Evolutionary conservation across 2,797 vertebrate genomes (phyloP), one percentile per base, ranked within the genome.

Genomic region (Sebastes paucispinis): DNA sequence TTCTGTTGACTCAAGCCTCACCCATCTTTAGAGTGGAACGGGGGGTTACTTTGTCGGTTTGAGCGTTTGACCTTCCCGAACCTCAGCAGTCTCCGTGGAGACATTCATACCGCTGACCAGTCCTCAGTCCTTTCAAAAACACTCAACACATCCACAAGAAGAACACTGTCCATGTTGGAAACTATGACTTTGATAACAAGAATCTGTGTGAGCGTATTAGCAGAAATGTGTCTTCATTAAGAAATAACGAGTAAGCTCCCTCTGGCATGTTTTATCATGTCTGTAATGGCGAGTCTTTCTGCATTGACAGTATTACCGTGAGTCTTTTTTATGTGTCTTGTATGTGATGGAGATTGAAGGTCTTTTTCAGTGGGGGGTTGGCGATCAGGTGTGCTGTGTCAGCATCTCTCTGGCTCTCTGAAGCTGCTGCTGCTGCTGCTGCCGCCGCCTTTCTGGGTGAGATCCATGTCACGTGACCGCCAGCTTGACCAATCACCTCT

Each of bases 311-410:
- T 36, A 59, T 67, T 68, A 18, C 43, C 2, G 14, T 13, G 3
- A 20, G 62, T 59, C 25, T 65, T 64, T 79, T 55, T 20, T n/a
- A 24, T 69, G 32, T 73, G 68, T 84, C 64, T 86, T 62, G 14
- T 29, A 66, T 71, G 67, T 47, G 75, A 75, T 68, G 52, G 80
- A 80, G 78, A 91, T 70, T 89, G 89, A 91, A 90, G 82, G 90
- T 84, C 88, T 88, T 83, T 86, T 84, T 90, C 82, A 82, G 87
- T 71, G 84, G 88, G 87, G 85, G 90, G 70, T 79, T 82, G 84
- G 47, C 11, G 70, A 83, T 92, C 92, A 94, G 91, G 92, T 94
- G 89, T 92, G 94, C 94, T 92, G 86, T 92, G 91, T 95, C 95
- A 95, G 94, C 95, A 95, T 85, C 83, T 54, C 88, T 67, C 54